phyloP scores from a whole-genome alignment of 37 sponge, comb jelly and placozoan genomes.

The Cliona cf. orientalis region DNA sequence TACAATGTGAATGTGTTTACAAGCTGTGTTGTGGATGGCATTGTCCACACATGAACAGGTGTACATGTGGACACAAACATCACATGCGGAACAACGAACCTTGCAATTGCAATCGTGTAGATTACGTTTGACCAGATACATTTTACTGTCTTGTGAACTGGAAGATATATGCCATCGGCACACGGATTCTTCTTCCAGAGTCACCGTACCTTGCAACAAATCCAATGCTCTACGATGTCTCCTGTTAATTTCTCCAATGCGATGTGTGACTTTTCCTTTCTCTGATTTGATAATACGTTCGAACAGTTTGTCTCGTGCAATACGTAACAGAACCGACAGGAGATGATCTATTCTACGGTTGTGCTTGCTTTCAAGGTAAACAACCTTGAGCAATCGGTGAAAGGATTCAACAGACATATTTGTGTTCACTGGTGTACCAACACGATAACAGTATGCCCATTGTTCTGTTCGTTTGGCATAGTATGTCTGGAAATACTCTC shows the following conservation, averaged over 20 bases:
- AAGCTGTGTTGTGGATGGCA: too few relatives aligned
- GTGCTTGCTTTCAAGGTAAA: constrained; percentile 43
- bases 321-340: constrained; percentile 36
- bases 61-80: too few relatives aligned
- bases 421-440: constrained; percentile 44
- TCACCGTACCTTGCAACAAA: too few relatives aligned
- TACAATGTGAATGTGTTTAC: too few relatives aligned
- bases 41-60: too few relatives aligned
- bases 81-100: too few relatives aligned
- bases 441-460: constrained; percentile 68
- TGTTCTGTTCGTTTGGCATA: constrained; percentile 33
- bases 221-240: too few relatives aligned
- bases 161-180: too few relatives aligned
- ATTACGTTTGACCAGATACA: too few relatives aligned
- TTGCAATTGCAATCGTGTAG: too few relatives aligned
- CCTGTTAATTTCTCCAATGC: constrained; percentile 42
- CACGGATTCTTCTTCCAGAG: too few relatives aligned
- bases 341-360: constrained; percentile 54
- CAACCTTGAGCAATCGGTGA: constrained; percentile 50
- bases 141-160: too few relatives aligned
- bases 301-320: constrained; percentile 64
- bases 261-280: constrained; percentile 47
- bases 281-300: constrained; percentile 50
- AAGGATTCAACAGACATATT: constrained; percentile 78
- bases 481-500: constrained; percentile 34